phyloP scores from a whole-genome alignment of 2,888 invertebrate species.

The Willowsia nigromaculata region DNA sequence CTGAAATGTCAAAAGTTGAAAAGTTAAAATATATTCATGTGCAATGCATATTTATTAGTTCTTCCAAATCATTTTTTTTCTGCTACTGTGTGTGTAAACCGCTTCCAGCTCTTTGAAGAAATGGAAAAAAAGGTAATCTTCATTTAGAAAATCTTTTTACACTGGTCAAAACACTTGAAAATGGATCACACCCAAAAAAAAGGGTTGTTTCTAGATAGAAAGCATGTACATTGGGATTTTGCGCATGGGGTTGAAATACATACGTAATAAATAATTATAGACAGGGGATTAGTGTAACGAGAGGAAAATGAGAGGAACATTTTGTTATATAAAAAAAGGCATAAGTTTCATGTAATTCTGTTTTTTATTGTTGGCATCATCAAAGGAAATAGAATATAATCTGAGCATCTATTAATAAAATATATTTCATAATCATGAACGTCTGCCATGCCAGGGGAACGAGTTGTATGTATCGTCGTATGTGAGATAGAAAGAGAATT shows the following conservation, averaged over 20 bases:
- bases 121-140: neutral
- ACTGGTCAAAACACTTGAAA: neutral
- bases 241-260: too few species aligned
- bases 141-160: neutral
- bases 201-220: neutral
- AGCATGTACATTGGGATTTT: neutral
- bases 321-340: neutral
- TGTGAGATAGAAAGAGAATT: neutral
- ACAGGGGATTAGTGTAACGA: too few species aligned
- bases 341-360: neutral
- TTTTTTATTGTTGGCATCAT: neutral
- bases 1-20: constrained; percentile 44
- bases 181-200: constrained; percentile 33
- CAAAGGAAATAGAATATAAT: constrained; percentile 22
- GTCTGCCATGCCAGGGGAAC: neutral
- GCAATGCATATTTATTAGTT: constrained; percentile 67
- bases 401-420: constrained; percentile 36
- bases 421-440: neutral
- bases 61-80: neutral
- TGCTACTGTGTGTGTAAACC: constrained; percentile 47
- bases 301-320: neutral
- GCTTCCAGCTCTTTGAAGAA: constrained; percentile 25
- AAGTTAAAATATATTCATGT: constrained; percentile 48
- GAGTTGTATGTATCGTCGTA: neutral
- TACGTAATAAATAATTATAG: too few species aligned